phyloP scores from a whole-genome alignment of 2,888 invertebrate genomes.

The Urechis unicinctus region DNA sequence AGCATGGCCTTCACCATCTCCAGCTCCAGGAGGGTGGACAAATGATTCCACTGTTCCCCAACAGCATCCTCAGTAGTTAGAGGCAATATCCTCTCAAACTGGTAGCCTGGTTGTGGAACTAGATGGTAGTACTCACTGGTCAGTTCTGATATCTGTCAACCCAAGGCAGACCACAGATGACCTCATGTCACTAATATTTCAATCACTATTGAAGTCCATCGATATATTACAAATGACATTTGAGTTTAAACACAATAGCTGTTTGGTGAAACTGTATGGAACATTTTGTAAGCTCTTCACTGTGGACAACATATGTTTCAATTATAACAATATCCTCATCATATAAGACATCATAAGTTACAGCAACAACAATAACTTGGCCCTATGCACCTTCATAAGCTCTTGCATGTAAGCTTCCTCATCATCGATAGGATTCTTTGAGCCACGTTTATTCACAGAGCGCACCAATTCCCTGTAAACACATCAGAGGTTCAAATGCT shows the following conservation, averaged over 20 bases:
- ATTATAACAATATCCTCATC: too few relatives aligned
- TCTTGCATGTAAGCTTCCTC: conserved; percentile 5
- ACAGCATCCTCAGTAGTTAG: conserved; percentile 39
- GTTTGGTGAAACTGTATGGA: too few relatives aligned
- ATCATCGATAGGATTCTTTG: conserved; percentile 1
- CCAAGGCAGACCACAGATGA: not conserved
- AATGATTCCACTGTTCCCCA: conserved; percentile 35
- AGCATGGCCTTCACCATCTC: conserved; percentile 50
- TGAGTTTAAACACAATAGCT: too few relatives aligned
- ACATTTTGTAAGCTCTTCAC: too few relatives aligned
- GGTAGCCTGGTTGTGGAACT: conserved; percentile 52
- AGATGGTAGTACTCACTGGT: conserved; percentile 54
- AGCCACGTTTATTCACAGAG: conserved; percentile 1
- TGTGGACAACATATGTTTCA: too few relatives aligned
- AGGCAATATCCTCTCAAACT: conserved; percentile 48
- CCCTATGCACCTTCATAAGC: conserved; percentile 7
- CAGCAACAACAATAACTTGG: too few relatives aligned
- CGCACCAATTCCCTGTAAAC: not conserved
- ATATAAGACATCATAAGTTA: too few relatives aligned
- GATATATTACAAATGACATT: too few relatives aligned
- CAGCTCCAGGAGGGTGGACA: conserved; percentile 49
- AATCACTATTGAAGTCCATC: too few relatives aligned
- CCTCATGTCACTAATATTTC: too few relatives aligned
- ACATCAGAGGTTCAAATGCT: not conserved
- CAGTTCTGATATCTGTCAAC: conserved; percentile 41